These are phyloP conservation scores for Zosterops japonicus DNA, from an alignment of 2,113 vertebrate species.

Conservation along the genomic window DNA sequence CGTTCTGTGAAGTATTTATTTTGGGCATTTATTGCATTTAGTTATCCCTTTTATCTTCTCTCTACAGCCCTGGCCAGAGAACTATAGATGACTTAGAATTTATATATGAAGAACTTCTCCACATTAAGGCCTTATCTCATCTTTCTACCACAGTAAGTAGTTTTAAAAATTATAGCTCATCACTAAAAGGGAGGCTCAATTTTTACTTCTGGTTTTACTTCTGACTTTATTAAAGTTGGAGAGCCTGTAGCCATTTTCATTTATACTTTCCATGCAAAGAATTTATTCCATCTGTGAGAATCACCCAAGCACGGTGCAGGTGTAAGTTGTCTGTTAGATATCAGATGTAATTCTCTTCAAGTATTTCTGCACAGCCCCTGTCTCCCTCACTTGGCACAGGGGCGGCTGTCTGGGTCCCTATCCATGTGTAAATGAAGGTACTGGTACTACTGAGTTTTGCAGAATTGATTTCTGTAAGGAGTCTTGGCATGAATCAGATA, in stretches of 20 bases:
- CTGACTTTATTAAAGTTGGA: neutral
- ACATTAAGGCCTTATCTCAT: conserved; percentile 97
- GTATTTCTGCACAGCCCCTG: neutral
- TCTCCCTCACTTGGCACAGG: neutral
- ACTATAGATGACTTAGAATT: conserved; percentile 94
- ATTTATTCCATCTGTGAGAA: neutral
- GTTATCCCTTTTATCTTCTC: neutral
- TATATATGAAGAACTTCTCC: conserved; percentile 95
- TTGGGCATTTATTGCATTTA: neutral
- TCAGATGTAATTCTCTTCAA: neutral
- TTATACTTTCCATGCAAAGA: neutral
- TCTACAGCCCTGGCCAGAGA: conserved; percentile 89
- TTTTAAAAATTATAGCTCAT: neutral
- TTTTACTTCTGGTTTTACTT: neutral
- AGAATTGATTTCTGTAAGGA: neutral
- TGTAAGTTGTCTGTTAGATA: neutral
- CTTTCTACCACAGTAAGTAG: conserved; percentile 93
- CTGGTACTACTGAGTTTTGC: neutral
- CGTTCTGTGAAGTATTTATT: neutral
- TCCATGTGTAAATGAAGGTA: neutral
- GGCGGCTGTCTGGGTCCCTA: neutral
- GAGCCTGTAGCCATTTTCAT: neutral
- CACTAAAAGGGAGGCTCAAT: neutral
- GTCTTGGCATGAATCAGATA: neutral
- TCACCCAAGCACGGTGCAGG: neutral